A percentile compares a stretch with the other conserved stretches of the same genome.
phyloP scores from a whole-genome alignment of 2,113 vertebrate species.

The Sitta europaea region DNA sequence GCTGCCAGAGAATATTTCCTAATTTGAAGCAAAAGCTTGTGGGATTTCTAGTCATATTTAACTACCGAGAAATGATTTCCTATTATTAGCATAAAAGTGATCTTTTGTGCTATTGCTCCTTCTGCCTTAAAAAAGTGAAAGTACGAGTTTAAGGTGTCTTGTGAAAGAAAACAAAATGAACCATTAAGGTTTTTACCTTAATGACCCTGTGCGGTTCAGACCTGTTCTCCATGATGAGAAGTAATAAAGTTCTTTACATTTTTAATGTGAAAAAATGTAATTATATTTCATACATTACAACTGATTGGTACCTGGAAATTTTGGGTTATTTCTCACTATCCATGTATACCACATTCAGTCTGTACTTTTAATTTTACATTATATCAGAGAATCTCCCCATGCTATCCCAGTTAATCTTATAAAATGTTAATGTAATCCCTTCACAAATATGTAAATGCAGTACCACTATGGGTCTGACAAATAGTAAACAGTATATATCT shows the following conservation, averaged over 20 bases:
- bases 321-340: not conserved
- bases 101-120: not conserved
- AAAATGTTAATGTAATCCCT: conserved; percentile 71
- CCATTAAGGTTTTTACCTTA: not conserved
- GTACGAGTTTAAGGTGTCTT: not conserved
- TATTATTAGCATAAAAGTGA: not conserved
- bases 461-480: conserved; percentile 61
- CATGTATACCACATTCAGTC: not conserved
- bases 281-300: not conserved
- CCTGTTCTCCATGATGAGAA: not conserved
- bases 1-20: conserved; percentile 42
- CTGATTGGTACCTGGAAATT: not conserved
- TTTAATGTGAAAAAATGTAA: not conserved
- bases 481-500: conserved; percentile 72
- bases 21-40: conserved; percentile 29
- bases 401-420: conserved; percentile 65
- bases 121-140: not conserved
- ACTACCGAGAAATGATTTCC: not conserved
- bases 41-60: not conserved
- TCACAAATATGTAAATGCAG: conserved; percentile 70
- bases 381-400: conserved; percentile 35
- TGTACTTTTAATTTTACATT: conserved; percentile 5
- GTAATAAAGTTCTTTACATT: not conserved
- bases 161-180: not conserved
- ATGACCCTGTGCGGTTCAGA: not conserved